Conservation (phyloP, 2,888 invertebrate species). For the Pristionchus japonicus region DNA sequence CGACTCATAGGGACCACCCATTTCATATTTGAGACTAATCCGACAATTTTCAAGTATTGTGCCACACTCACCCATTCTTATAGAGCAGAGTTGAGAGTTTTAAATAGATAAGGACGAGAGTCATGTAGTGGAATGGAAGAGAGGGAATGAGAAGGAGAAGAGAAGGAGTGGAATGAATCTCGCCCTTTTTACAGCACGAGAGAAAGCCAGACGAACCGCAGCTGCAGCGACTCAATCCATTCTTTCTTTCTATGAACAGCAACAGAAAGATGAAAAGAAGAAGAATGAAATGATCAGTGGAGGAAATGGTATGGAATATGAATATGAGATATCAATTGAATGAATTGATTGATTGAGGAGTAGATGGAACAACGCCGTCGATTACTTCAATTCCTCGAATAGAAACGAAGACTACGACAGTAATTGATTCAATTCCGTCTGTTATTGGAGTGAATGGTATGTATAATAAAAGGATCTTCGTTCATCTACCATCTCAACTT, state of each 20-base stretch:
- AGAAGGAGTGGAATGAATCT: no score
- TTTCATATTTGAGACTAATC: no score
- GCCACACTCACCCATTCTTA: no score
- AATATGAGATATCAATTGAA: neutral
- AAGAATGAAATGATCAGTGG: slow-evolving; percentile 48
- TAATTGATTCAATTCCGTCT: neutral
- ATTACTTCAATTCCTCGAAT: neutral
- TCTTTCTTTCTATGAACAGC: slow-evolving; percentile 42
- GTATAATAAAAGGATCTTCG: neutral
- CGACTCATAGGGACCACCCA: no score
- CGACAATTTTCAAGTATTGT: no score
- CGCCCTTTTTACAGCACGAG: slow-evolving; percentile 53
- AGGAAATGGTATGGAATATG: neutral
- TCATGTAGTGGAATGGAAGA: no score
- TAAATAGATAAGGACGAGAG: neutral
- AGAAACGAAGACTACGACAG: neutral
- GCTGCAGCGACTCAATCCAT: slow-evolving; percentile 43
- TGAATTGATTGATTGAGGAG: neutral
- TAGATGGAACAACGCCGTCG: neutral
- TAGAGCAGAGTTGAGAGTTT: neutral
- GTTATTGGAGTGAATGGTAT: neutral
- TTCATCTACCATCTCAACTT: no score
- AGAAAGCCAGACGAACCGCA: slow-evolving; percentile 49
- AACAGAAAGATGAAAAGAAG: slow-evolving; percentile 48
- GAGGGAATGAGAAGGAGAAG: no score